Base-by-base conservation (phyloP, 2,888 invertebrate genomes). In the Oxycera nigricornis region DNA sequence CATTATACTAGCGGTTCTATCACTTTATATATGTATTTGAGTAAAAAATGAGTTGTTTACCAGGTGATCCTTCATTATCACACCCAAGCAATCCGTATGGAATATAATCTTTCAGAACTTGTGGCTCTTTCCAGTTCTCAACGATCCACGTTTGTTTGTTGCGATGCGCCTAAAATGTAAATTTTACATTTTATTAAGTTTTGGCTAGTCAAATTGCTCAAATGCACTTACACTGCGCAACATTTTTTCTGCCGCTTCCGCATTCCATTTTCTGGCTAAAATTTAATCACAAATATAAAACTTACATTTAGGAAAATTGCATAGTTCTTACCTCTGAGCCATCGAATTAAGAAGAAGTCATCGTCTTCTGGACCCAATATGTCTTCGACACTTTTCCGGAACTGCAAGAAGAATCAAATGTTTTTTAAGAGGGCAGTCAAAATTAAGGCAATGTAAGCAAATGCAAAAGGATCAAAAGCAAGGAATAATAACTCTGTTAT, bases 211-310 rank as follows among this genome's bases (percentile, higher is more conserved):
- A 17, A 14, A 28, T 30, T 28, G 30, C 9, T 61, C 20, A 61
- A 61, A 22, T 61, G 11, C 30, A 68, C 70, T 90, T 87, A 96
- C 96, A 81, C 93, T 91, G 86, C 94, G 87, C 1, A 96, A 86
- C 96, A 96, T 96, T 86, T 94, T 93, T 84, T 96, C 96, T 0
- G 96, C 94, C n/a, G 93, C 94, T 70, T 89, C 91, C 0, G 91
- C 82, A 82, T 96, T 91, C 91, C 94, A 96, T 85, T 92, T 92
- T 81, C 96, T 88, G 1, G 96, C 96, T 95, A 87, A 76, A 50
- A 50, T 22, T 17, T 26, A 7, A 11, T 26, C 6, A 57, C 11
- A 55, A 41, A 24, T 50, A 17, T 17, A 74, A 11, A 57, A 30
- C 41, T 31, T 30, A 17, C n/a, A 14, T 35, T 41, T 65, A 39